These are phyloP conservation scores for Microctonus brassicae DNA, from an alignment of 2,888 invertebrate genomes.

Conservation along the genomic window DNA sequence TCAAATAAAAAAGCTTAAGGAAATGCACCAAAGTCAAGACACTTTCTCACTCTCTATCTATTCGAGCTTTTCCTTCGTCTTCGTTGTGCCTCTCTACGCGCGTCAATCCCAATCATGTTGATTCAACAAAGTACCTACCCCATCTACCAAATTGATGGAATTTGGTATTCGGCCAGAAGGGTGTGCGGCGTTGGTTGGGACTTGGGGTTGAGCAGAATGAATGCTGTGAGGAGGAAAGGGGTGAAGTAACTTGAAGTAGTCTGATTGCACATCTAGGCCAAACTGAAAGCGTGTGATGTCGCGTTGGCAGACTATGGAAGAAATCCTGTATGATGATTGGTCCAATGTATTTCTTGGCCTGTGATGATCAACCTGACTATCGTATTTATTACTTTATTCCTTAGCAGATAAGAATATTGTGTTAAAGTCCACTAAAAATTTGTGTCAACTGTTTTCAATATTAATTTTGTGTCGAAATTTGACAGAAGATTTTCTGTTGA, in stretches of 20 bases:
- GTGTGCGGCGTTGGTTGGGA: constrained; percentile 46
- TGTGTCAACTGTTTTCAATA: no score
- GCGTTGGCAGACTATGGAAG: constrained; percentile 60
- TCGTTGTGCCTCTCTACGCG: constrained; percentile 49
- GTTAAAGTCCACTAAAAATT: no score
- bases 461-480: no score
- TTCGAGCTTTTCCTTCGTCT: neutral
- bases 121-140: constrained; percentile 69
- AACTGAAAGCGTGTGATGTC: constrained; percentile 64
- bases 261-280: constrained; percentile 70
- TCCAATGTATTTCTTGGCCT: constrained; percentile 40
- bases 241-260: constrained; percentile 54
- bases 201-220: constrained; percentile 40
- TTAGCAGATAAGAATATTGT: no score
- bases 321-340: constrained; percentile 68
- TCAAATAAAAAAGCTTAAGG: neutral
- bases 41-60: constrained; percentile 1
- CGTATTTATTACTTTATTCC: constrained; percentile 39
- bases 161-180: constrained; percentile 70
- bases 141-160: constrained; percentile 69
- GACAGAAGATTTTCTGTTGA: no score
- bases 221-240: constrained; percentile 50
- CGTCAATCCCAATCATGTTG: constrained; percentile 69
- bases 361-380: constrained; percentile 35
- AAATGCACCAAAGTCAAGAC: constrained; percentile 23